Percentiles rank a stretch among this genome's conserved stretches.
These are phyloP conservation scores for Argyrosomus japonicus DNA, from an alignment of 2,113 vertebrate genomes.

Conservation along the genomic window DNA sequence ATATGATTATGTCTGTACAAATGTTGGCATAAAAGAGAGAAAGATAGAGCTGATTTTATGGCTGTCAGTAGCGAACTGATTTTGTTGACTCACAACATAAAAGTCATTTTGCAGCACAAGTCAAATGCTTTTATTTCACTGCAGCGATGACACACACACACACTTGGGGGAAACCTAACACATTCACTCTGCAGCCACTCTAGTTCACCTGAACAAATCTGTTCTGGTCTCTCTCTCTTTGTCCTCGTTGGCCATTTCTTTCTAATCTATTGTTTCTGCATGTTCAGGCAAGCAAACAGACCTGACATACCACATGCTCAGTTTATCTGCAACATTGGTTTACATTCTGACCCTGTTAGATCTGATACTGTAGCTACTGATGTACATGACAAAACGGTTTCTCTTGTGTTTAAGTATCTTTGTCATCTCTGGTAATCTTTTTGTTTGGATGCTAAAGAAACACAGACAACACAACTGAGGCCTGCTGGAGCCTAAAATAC, in stretches of 20 bases:
- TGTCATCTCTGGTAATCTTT: not conserved
- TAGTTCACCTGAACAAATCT: not conserved
- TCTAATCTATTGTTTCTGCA: not conserved
- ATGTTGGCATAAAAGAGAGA: not conserved
- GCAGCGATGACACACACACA: not conserved
- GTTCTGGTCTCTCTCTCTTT: not conserved
- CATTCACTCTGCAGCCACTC: not conserved
- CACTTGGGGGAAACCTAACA: not conserved
- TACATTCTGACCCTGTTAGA: not conserved
- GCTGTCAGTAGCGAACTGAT: not conserved
- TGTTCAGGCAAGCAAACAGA: constrained; percentile 16
- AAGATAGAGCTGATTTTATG: not conserved
- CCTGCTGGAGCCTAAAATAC: not conserved
- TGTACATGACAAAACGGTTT: not conserved
- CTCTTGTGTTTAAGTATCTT: not conserved
- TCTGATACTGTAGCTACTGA: constrained; percentile 4
- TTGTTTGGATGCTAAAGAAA: not conserved
- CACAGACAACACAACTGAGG: not conserved
- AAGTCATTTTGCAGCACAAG: constrained; percentile 2
- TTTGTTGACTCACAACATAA: constrained; percentile 10
- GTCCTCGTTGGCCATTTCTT: not conserved
- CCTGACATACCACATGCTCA: not conserved
- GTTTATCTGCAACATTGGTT: not conserved
- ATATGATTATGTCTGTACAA: not conserved
- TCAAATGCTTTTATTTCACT: not conserved